Base-by-base conservation (phyloP, 1,140 invertebrate species). In the Calephelis virginiensis region DNA sequence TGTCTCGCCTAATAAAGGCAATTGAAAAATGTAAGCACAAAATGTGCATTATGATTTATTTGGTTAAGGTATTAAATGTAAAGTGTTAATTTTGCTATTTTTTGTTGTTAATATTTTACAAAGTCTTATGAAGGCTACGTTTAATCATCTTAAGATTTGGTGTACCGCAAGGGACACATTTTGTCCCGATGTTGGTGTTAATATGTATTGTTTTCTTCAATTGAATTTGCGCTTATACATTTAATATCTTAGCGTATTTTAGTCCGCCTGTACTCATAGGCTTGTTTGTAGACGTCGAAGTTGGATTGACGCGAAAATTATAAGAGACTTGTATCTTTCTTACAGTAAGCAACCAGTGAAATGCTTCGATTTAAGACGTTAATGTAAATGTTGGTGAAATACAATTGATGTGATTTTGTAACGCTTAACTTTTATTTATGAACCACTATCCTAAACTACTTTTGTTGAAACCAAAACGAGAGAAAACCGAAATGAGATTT, bases 341-440 rank as follows among this genome's bases (percentile, higher is more conserved):
- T 84, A 87, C 75, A 84, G 82, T 86, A 88, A 89, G 80, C 84
- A 83, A 72, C 81, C 85, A 86, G 74, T 83, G 85, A 85, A 86
- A 86, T 86, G 85, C 82, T 89, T 89, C 77, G 77, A 83, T 65
- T 85, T 86, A 89, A 89, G 84, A 89, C 80, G 81, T 88, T 89
- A 86, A 81, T 90, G 82, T 91, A 91, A 83, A 89, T 90, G 87
- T 90, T 91, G 86, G 82, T 91, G 86, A 89, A 91, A 89, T 91
- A 91, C 89, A 91, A 87, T 91, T 86, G 86, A 91, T 91, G 89
- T 91, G 87, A 90, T 90, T 91, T 91, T 89, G 72, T 87, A 89
- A 76, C 28, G 61, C 70, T 76, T 78, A 65, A 61, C 56, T 87
- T 86, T 87, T 78, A 83, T 85, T 85, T 81, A 43, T 37, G 59